Evolutionary conservation across 2,888 invertebrate species (phyloP).

Genomic region (Acrobasis repandana): DNA sequence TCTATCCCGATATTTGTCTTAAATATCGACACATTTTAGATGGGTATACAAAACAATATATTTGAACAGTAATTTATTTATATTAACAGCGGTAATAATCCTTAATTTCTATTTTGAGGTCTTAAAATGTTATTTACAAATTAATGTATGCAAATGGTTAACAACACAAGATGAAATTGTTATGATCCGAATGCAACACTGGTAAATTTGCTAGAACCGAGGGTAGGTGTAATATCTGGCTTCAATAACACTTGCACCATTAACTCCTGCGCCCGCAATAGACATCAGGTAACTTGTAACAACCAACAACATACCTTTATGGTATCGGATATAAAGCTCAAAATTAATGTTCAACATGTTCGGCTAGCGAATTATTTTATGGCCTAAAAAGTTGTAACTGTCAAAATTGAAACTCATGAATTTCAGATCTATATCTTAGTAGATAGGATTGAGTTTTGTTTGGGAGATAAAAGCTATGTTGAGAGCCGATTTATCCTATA

Average conservation of each 20-base stretch:
- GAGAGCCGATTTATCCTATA: slow-evolving; percentile 65
- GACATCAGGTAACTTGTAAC: slow-evolving; percentile 43
- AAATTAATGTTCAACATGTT: slow-evolving; percentile 37
- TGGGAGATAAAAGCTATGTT: slow-evolving; percentile 34
- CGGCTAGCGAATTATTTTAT: slow-evolving; percentile 26
- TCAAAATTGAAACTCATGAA: slow-evolving; percentile 25
- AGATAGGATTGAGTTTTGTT: slow-evolving; percentile 30
- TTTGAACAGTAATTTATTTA: no score
- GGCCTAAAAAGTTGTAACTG: slow-evolving; percentile 30
- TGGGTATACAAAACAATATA: no score
- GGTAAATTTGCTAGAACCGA: slow-evolving; percentile 41
- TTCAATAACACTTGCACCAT: slow-evolving; percentile 76
- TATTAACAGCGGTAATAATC: no score
- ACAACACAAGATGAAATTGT: slow-evolving; percentile 6
- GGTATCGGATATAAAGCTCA: slow-evolving; percentile 39
- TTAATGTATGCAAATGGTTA: not conserved
- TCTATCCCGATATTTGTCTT: no score
- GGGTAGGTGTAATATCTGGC: slow-evolving; percentile 62
- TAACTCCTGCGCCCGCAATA: slow-evolving; percentile 66
- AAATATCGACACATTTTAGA: no score
- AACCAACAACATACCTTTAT: slow-evolving; percentile 44
- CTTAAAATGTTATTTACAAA: not conserved
- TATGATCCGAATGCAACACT: slow-evolving; percentile 41
- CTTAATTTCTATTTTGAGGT: not conserved
- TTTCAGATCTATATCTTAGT: slow-evolving; percentile 20